Percentiles rank a stretch among this genome's conserved stretches.
Evolutionary conservation across 2,113 vertebrate genomes (phyloP).

Genomic region (Stegastes partitus): DNA sequence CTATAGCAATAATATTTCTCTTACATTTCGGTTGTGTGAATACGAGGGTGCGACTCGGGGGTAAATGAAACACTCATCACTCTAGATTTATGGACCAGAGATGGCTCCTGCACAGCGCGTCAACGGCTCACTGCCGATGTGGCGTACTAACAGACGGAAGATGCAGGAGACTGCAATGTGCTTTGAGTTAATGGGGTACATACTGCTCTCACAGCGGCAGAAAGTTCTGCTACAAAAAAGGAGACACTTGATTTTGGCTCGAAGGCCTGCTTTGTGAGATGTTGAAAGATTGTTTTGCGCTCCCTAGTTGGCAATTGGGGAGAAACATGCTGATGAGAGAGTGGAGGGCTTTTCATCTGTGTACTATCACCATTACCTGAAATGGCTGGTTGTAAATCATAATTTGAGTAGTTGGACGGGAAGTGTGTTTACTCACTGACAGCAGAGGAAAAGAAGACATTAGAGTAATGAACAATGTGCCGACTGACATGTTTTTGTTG

Average conservation of each 20-base stretch:
- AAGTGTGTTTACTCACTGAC: conserved; percentile 6
- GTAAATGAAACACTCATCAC: conserved; percentile 60
- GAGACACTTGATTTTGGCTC: conserved; percentile 51
- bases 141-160: conserved; percentile 18
- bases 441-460: conserved; percentile 5
- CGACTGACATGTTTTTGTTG: neutral
- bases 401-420: conserved; percentile 12
- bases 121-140: conserved; percentile 28
- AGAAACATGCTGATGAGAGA: conserved; percentile 54
- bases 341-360: conserved; percentile 54
- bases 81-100: conserved; percentile 64
- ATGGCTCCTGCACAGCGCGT: conserved; percentile 27
- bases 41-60: conserved; percentile 37
- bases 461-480: conserved; percentile 23
- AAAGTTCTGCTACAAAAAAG: conserved; percentile 31
- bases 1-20: conserved; percentile 39
- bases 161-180: conserved; percentile 49
- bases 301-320: conserved; percentile 47
- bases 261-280: conserved; percentile 53
- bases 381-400: conserved; percentile 51
- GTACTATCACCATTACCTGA: conserved; percentile 51
- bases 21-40: conserved; percentile 36
- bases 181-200: conserved; percentile 64
- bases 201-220: conserved; percentile 36
- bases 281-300: conserved; percentile 49